Evolutionary conservation across 64 coral and sea anemone genomes (phyloP).

Genomic region (Pocillopora damicornis): DNA sequence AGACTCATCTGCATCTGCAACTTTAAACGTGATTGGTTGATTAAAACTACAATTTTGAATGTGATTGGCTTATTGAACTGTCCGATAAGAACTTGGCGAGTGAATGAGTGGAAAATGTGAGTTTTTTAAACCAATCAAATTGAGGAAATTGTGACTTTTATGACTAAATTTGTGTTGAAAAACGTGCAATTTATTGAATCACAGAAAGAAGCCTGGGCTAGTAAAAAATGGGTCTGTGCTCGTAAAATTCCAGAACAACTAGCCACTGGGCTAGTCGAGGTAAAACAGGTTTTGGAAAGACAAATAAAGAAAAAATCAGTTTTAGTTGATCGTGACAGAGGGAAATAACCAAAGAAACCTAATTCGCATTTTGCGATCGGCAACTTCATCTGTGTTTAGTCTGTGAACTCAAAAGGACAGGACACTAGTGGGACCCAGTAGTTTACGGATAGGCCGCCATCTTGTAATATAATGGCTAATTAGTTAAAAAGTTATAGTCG

Average conservation of each 20-base stretch:
- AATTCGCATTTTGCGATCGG: not conserved
- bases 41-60: too few relatives aligned
- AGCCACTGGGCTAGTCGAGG: conserved; percentile 28
- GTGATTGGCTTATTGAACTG: too few relatives aligned
- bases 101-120: too few relatives aligned
- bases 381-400: not conserved
- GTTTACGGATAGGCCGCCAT: not conserved
- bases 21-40: too few relatives aligned
- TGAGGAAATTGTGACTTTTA: too few relatives aligned
- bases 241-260: conserved; percentile 35
- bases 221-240: too few relatives aligned
- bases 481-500: conserved; percentile 8
- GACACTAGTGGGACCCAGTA: not conserved
- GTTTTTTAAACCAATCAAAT: too few relatives aligned
- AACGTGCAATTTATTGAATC: too few relatives aligned
- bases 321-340: conserved; percentile 35
- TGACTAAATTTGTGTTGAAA: too few relatives aligned
- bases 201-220: too few relatives aligned
- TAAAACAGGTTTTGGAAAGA: conserved; percentile 46
- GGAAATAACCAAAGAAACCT: conserved; percentile 23
- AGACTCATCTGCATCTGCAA: too few relatives aligned
- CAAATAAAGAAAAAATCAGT: conserved; percentile 1
- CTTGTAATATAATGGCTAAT: not conserved
- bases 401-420: not conserved
- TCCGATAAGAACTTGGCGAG: too few relatives aligned